A percentile compares a stretch with the other conserved stretches of the same genome.
These are phyloP conservation scores for Etheostoma nigrum DNA, from an alignment of 2,797 vertebrate genomes.

Conservation along the genomic window DNA sequence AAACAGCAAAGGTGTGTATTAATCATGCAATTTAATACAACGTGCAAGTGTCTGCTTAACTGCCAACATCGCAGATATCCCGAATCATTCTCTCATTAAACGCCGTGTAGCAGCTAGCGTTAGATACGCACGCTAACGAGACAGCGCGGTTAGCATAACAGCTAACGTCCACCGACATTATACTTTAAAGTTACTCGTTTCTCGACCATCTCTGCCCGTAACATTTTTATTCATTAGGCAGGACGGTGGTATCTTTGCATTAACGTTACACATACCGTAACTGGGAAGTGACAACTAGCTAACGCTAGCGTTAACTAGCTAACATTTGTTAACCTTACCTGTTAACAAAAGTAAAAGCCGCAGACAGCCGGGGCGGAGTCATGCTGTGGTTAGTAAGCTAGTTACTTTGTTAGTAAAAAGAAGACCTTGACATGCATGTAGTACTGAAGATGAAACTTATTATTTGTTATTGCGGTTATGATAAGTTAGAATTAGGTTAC, in stretches of 20 bases:
- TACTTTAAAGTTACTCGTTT: background rate
- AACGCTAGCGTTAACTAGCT: background rate
- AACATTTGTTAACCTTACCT: too few species aligned
- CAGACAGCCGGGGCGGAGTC: background rate
- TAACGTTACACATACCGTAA: too few species aligned
- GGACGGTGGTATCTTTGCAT: fast-evolving
- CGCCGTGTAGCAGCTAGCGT: background rate
- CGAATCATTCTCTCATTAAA: fast-evolving
- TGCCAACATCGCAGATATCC: fast-evolving
- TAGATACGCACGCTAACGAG: conserved; percentile 3
- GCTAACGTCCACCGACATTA: conserved; percentile 36
- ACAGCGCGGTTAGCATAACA: conserved; percentile 40
- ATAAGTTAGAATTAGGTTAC: background rate
- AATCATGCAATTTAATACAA: fast-evolving
- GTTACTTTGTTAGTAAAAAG: background rate
- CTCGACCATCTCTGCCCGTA: fast-evolving
- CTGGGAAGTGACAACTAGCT: too few species aligned
- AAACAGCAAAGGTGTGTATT: conserved; percentile 53
- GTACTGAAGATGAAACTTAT: background rate
- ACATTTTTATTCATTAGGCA: background rate
- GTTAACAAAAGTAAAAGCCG: background rate
- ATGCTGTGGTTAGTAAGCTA: background rate
- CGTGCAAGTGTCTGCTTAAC: fast-evolving
- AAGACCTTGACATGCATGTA: background rate
- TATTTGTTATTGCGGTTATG: too few species aligned